phyloP scores from a whole-genome alignment of 2,113 vertebrate genomes.

The Gorsachius goisagi region DNA sequence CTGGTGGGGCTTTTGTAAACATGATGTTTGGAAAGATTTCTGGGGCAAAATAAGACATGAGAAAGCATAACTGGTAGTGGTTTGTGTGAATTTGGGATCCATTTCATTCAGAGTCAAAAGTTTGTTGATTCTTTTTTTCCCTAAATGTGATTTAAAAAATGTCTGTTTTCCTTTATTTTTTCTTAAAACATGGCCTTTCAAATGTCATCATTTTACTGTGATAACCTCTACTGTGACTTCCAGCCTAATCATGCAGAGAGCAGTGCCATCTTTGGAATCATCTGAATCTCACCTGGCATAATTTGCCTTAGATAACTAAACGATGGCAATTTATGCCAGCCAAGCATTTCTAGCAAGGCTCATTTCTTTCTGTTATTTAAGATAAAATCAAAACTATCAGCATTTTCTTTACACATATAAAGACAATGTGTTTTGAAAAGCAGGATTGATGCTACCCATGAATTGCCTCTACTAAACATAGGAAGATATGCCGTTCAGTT shows the following conservation, averaged over 20 bases:
- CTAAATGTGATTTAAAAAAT: background rate
- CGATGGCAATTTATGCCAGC: background rate
- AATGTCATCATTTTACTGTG: background rate
- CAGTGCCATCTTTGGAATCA: background rate
- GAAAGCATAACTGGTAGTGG: background rate
- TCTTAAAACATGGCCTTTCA: background rate
- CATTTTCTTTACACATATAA: background rate
- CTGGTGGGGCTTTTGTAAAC: background rate
- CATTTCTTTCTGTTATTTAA: background rate
- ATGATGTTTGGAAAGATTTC: background rate
- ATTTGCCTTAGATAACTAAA: background rate
- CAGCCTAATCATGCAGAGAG: background rate
- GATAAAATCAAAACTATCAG: background rate
- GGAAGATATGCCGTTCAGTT: background rate
- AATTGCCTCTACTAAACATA: background rate
- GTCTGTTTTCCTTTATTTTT: background rate
- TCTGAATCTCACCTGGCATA: background rate
- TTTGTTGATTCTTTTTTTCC: rapidly evolving
- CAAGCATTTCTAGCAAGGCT: background rate
- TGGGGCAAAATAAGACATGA: background rate
- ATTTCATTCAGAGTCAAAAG: background rate
- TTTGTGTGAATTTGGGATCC: background rate
- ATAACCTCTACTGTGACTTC: background rate
- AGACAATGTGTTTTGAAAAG: background rate
- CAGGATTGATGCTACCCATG: background rate